Base-by-base conservation (phyloP, 2,113 vertebrate species). In the Urocynchramus pylzowi region DNA sequence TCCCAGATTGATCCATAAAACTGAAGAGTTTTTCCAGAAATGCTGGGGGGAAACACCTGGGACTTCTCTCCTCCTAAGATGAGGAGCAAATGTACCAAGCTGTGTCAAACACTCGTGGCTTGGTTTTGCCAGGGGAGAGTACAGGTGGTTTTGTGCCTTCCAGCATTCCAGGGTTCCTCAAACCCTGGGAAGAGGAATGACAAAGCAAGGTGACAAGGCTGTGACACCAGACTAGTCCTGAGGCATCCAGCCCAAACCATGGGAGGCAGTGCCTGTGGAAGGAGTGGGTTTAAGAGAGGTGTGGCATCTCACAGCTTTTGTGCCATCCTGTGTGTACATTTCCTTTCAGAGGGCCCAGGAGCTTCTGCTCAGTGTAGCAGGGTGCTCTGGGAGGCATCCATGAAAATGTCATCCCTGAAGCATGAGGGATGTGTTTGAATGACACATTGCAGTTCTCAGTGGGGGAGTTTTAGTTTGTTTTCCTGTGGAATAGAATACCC, bases 21-120 rank as follows among this genome's bases (percentile, higher is more conserved):
- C 28, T 28, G 35, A 75, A 77, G 35, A 45, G 8, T 30, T 75
- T 85, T 80, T 30, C 63, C 35, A 67, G 83, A 77, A 84, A 49
- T 18, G 6, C 47, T 75, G 22, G 3, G 24, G 3, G 7, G 0
- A 4, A 77, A 44, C 0, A 0, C 33, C 21, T 68, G 54, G 63
- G 47, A 56, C 47, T 63, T 78, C 16, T 64, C 27, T 65, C 6
- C 13, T 4, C 11, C 13, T 70, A 42, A 67, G 33, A 47, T 37
- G 28, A 50, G 39, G 68, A 84, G 39, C 47, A 84, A 54, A 74
- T 26, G 39, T n/a, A 8, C 30, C 31, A 18, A 87, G 56, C 47
- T 59, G 24, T 5, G 4, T 45, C 56, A 49, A 52, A 42, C 31
- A n/a, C 49, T 68, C 7, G 2, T 18, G 17, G 30, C 21, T 59